Evolutionary conservation across 2,113 vertebrate genomes (phyloP).

Genomic region (Peromyscus californicus): DNA sequence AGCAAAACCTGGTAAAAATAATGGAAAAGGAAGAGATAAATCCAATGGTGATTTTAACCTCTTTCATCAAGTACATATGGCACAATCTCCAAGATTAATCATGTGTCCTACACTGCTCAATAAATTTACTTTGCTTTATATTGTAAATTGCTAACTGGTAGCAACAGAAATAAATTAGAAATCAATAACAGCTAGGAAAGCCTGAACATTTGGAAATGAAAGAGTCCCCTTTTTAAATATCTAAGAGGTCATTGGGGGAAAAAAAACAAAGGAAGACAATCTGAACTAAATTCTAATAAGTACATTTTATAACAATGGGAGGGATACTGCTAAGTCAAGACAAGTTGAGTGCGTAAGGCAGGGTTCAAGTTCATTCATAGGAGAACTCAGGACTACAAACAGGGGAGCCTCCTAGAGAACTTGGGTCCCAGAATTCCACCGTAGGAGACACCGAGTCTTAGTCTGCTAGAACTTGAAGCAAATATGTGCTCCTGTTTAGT

Average conservation of each 20-base stretch:
- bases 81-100: slow-evolving; percentile 8
- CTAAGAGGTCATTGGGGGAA: neutral
- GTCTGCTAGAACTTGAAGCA: neutral
- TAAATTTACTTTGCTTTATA: neutral
- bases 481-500: neutral
- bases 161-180: slow-evolving; percentile 47
- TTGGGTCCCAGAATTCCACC: neutral
- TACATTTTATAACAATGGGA: neutral
- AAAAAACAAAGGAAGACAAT: slow-evolving; percentile 20
- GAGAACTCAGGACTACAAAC: neutral
- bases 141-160: neutral
- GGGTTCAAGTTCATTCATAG: neutral
- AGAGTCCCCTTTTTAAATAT: slow-evolving; percentile 34
- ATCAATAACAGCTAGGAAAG: slow-evolving; percentile 2
- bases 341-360: too few species aligned
- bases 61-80: neutral
- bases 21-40: neutral
- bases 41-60: neutral
- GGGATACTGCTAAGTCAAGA: neutral
- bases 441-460: neutral
- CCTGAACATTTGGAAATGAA: slow-evolving; percentile 10
- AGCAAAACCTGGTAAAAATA: neutral
- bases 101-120: neutral
- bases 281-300: neutral
- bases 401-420: neutral